Percentiles rank a stretch among this genome's conserved stretches.
Conservation (phyloP, 2,113 vertebrate genomes). For the Osmerus eperlanus region DNA sequence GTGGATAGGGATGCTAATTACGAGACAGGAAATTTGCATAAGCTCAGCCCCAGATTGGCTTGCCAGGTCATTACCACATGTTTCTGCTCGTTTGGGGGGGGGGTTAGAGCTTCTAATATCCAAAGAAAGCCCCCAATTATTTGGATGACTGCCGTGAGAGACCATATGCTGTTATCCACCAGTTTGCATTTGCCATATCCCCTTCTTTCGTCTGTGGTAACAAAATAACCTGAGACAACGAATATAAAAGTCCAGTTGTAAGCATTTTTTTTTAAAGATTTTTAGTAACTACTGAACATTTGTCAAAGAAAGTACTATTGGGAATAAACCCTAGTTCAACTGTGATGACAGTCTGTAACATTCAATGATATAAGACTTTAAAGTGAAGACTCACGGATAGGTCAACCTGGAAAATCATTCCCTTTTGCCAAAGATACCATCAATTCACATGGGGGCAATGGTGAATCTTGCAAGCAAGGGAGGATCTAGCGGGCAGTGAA, state of each 20-base stretch:
- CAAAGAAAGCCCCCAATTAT: conserved; percentile 22
- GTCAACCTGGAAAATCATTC: background rate
- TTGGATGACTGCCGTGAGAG: conserved; percentile 20
- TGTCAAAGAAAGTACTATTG: background rate
- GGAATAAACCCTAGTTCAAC: too few species aligned
- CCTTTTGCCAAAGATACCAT: background rate
- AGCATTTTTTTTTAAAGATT: conserved; percentile 48
- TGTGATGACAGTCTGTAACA: background rate
- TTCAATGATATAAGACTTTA: background rate
- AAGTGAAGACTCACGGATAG: background rate
- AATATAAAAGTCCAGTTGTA: conserved; percentile 30
- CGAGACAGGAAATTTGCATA: conserved; percentile 47
- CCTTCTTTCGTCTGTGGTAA: conserved; percentile 8
- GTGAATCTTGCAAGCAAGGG: background rate
- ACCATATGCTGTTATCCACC: conserved; percentile 19
- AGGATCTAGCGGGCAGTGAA: background rate
- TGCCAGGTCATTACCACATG: conserved; percentile 42
- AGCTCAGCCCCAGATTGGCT: conserved; percentile 33
- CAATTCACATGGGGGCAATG: background rate
- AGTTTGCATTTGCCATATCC: conserved; percentile 27
- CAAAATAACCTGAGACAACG: background rate
- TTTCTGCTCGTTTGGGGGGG: conserved; percentile 15
- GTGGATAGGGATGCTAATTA: conserved; percentile 47
- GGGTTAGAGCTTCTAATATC: conserved; percentile 31
- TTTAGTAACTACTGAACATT: background rate